Percentiles rank a stretch among this genome's conserved stretches.
phyloP scores from a whole-genome alignment of 2,113 vertebrate species.

The Hippoglossus stenolepis region DNA sequence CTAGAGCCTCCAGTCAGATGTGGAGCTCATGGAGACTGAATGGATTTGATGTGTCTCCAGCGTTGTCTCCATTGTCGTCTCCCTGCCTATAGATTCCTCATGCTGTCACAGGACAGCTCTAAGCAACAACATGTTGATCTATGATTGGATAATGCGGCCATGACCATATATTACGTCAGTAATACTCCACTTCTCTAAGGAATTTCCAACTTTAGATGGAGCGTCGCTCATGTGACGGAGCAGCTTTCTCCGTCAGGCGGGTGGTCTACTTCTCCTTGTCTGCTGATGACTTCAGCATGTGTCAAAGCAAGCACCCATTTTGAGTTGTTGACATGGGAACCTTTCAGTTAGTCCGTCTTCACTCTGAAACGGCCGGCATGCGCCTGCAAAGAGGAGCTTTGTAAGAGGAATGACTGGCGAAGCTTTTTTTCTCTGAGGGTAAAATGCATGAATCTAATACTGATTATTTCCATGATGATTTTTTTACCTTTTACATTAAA shows the following conservation, averaged over 20 bases:
- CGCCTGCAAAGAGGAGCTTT: background rate
- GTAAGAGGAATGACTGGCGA: background rate
- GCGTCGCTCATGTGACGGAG: conserved; percentile 15
- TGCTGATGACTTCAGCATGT: background rate
- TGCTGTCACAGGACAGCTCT: conserved; percentile 55
- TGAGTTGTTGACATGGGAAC: background rate
- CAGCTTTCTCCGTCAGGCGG: conserved; percentile 1
- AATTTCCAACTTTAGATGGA: conserved; percentile 20
- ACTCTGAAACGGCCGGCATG: background rate
- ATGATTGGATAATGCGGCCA: conserved; percentile 6
- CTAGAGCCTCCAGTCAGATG: background rate
- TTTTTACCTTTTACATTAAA: conserved; percentile 1
- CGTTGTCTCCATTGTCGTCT: conserved; percentile 15
- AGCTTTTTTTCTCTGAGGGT: background rate
- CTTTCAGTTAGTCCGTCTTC: background rate
- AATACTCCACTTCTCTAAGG: conserved; percentile 13
- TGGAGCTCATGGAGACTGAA: background rate
- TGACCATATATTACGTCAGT: conserved; percentile 8
- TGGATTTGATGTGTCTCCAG: conserved; percentile 35
- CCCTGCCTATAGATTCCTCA: conserved; percentile 37
- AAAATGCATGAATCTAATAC: background rate
- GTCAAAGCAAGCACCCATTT: background rate
- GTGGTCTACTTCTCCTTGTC: background rate
- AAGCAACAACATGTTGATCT: conserved; percentile 19
- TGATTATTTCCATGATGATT: background rate